These are phyloP conservation scores for Pogonus chalceus DNA, from an alignment of 1,140 invertebrate species.

Conservation along the genomic window DNA sequence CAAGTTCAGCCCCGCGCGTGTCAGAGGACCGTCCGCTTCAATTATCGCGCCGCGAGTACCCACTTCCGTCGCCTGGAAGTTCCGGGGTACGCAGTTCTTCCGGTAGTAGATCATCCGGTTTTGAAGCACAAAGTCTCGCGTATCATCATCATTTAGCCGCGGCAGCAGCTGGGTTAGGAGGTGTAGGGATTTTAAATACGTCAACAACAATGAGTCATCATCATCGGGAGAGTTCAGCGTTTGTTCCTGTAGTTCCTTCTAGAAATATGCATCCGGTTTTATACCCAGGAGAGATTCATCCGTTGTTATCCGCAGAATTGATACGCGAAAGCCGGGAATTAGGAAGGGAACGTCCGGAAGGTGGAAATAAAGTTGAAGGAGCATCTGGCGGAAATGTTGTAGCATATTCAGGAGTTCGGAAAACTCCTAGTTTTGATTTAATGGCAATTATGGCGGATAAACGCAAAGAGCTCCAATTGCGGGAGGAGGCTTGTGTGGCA, in stretches of 20 bases:
- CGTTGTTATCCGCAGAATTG: constrained; percentile 39
- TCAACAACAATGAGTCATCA: constrained; percentile 36
- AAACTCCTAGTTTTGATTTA: constrained; percentile 59
- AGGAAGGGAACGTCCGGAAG: constrained; percentile 42
- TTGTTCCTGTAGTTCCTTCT: constrained; percentile 75
- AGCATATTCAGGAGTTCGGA: constrained; percentile 29
- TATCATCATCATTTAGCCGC: constrained; percentile 55
- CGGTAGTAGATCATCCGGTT: constrained; percentile 44
- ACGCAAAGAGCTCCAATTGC: constrained; percentile 62
- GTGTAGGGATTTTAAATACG: background rate
- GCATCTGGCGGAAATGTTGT: constrained; percentile 33
- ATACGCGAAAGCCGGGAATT: constrained; percentile 45
- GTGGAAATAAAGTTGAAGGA: constrained; percentile 38
- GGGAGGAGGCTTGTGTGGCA: constrained; percentile 47
- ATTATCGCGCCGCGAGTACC: constrained; percentile 23
- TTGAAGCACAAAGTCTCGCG: constrained; percentile 51
- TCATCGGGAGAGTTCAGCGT: constrained; percentile 67
- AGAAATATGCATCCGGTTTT: constrained; percentile 52
- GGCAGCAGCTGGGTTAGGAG: constrained; percentile 29
- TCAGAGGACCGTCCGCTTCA: constrained; percentile 25
- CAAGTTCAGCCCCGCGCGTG: background rate
- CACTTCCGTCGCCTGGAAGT: constrained; percentile 21
- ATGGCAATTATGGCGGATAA: constrained; percentile 83
- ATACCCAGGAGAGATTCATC: constrained; percentile 56
- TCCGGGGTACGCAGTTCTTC: constrained; percentile 32